Percentiles rank a stretch among this genome's conserved stretches.
phyloP scores from a whole-genome alignment of 1,140 invertebrate species.

The Myzus persicae region DNA sequence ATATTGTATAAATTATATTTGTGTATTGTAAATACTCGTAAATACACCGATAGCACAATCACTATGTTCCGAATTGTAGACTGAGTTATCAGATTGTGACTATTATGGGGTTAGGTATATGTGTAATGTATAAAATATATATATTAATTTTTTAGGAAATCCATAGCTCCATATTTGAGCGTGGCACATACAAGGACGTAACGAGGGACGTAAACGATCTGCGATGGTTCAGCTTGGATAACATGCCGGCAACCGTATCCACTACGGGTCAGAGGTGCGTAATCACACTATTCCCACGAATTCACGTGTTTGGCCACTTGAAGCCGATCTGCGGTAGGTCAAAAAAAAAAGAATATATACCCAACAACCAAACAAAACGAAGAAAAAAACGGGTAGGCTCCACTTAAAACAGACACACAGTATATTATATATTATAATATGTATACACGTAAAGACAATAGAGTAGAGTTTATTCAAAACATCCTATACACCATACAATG shows the following conservation, averaged over 20 bases:
- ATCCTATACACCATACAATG: background rate
- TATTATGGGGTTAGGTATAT: background rate
- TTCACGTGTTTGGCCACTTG: conserved; percentile 39
- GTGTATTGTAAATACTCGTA: too few relatives aligned
- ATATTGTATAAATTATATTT: too few relatives aligned
- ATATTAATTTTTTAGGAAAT: background rate
- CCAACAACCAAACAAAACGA: conserved; percentile 31
- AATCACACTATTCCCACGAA: conserved; percentile 57
- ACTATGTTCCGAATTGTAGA: background rate
- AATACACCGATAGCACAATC: too few relatives aligned
- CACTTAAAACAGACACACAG: conserved; percentile 33
- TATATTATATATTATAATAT: background rate
- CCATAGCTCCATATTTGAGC: background rate
- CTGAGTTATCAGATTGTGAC: background rate
- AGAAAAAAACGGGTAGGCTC: conserved; percentile 29
- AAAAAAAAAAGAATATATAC: background rate
- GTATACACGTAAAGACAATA: conserved; percentile 39
- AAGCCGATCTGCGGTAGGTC: conserved; percentile 57
- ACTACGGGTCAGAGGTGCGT: conserved; percentile 52
- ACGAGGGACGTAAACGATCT: conserved; percentile 38
- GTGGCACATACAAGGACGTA: conserved; percentile 15
- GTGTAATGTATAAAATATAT: background rate
- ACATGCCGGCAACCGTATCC: conserved; percentile 38
- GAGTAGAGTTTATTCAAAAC: conserved; percentile 42
- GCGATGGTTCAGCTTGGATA: conserved; percentile 38